Conservation (phyloP, 2,113 vertebrate genomes). For the Procavia capensis region DNA sequence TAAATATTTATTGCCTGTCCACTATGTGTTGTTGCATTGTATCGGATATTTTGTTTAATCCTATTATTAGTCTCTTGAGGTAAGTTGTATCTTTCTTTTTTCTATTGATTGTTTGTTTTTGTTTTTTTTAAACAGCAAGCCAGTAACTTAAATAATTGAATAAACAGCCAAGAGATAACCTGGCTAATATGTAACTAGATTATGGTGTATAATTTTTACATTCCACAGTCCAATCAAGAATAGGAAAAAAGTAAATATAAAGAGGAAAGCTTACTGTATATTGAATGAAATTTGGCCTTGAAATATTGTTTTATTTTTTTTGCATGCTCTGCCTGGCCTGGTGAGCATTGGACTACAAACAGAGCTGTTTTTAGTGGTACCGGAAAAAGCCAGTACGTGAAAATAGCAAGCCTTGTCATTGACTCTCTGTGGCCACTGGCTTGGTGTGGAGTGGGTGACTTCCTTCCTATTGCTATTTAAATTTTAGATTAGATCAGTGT, state of each 20-base stretch:
- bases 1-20: constrained; percentile 14
- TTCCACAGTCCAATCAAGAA: background rate
- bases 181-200: background rate
- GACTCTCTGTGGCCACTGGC: constrained; percentile 85
- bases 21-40: background rate
- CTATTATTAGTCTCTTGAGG: background rate
- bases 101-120: background rate
- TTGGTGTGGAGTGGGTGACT: constrained; percentile 84
- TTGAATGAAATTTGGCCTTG: background rate
- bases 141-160: background rate
- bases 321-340: constrained; percentile 80
- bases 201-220: background rate
- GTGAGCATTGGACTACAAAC: constrained; percentile 82
- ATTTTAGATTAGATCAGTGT: constrained; percentile 80
- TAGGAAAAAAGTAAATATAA: background rate
- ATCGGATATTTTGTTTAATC: constrained; percentile 8
- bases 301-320: constrained; percentile 49
- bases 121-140: background rate
- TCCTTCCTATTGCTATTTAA: constrained; percentile 84
- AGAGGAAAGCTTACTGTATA: background rate
- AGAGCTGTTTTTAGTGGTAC: constrained; percentile 85
- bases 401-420: constrained; percentile 85
- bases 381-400: constrained; percentile 85
- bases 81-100: background rate
- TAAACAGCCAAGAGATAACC: background rate